Base-by-base conservation (phyloP, 2,888 invertebrate genomes). In the Trichogramma evanescens region DNA sequence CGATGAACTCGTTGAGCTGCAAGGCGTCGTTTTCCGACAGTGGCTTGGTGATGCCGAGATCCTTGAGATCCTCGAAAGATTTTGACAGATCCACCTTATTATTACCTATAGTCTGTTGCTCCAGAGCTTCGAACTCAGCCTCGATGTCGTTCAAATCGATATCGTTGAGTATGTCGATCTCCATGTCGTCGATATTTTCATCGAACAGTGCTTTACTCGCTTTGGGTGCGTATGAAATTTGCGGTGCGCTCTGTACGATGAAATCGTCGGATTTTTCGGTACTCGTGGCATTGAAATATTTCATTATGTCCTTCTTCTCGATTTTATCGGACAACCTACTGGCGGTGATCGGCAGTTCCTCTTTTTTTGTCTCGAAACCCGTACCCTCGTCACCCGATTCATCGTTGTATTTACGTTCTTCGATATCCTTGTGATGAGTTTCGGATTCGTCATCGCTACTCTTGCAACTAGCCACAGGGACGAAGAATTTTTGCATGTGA, bases 401-500 rank as follows among this genome's bases (percentile, higher is more conserved):
- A 53, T 58, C 8, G 6, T 26, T 26, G 26, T 26, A 26, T 26
- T 26, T 26, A 26, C 26, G 26, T 26, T 61, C 54, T 42, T 41
- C 49, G 7, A 61, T 13, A 50, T 56, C 54, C 60, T 56, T 6
- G 49, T 52, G 38, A 59, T 38, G n/a, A 49, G 39, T 46, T 53
- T 41, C 62, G 65, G 51, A 57, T 26, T 26, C 26, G 3, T 26
- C 26, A 2, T 26, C 26, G 26, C 26, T 26, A 26, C 26, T 26
- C 26, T 26, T 26, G 3, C 26, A 13, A 4, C 41, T 49, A 6
- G 9, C 13, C 13, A 13, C 6, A n/a, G 26, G 43, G 43, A n/a
- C 38, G 50, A 77, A 77, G 62, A 74, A 77, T 56, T 74, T 74
- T 51, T 63, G 71, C 62, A 77, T 74, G 46, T 77, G 73, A 39